Base-by-base conservation (phyloP, 2,888 invertebrate species). In the Adela reaumurella region DNA sequence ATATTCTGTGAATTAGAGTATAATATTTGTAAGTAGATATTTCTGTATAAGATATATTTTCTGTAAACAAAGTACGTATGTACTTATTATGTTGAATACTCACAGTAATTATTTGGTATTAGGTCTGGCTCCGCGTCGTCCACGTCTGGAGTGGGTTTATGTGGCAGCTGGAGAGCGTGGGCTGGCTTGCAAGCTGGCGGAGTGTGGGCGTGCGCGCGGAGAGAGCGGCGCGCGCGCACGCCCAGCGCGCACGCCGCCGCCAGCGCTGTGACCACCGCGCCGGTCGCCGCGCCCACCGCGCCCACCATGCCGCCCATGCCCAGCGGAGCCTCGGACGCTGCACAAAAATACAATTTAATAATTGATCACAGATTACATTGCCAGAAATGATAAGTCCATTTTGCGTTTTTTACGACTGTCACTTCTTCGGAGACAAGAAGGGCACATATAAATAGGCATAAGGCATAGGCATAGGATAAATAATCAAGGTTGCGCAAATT, bases 121-220 rank as follows among this genome's bases (percentile, higher is more conserved):
- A 76, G 70, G 58, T 77, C 77, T 0, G 77, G 76, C 59, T 77
- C 77, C 17, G 70, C 61, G 58, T 77, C 76, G 54, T 76, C 76
- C 58, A 65, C 70, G 17, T 72, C 71, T 53, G 56, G 59, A 54
- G 60, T 57, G 51, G 50, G 50, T 57, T 51, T 61, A 45, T 60
- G 59, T 49, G 52, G 57, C 56, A 55, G 50, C 28, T n/a, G 57
- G 46, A 58, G 57, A 55, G 54, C 57, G 54, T 56, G 54, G 53
- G 58, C 60, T 50, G 55, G 65, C 56, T 51, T 58, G 61, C 59
- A 62, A 62, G 58, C 55, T 58, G 53, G 47, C 57, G 47, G 55
- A 59, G 52, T 61, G 56, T 43, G 64, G 60, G 29, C 62, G 58
- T 51, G 65, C 19, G n/a, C 63, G 48, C 53, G 70, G 56, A 66